Evolutionary conservation across 2,888 invertebrate genomes (phyloP).

Genomic region (Julus scanicus): DNA sequence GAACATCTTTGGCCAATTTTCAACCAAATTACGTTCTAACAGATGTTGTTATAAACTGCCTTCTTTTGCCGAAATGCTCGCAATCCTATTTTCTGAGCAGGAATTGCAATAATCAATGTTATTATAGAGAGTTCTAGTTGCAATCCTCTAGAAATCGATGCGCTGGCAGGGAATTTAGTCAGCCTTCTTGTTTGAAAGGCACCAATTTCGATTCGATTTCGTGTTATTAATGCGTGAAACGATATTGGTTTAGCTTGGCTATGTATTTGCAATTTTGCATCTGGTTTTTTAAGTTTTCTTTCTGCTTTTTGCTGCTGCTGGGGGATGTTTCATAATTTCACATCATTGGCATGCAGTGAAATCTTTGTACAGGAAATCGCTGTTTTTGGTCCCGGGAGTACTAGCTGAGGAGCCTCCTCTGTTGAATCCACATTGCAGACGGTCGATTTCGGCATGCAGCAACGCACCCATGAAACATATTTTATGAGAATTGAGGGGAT

Average conservation of each 20-base stretch:
- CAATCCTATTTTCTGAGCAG: not conserved
- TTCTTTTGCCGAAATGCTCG: not conserved
- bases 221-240: conserved; percentile 19
- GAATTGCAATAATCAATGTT: conserved; percentile 8
- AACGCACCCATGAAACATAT: not conserved
- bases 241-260: not conserved
- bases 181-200: not conserved
- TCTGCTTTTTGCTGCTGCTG: too few species aligned
- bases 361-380: not conserved
- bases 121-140: not conserved
- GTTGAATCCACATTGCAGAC: not conserved
- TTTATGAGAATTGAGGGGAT: not conserved
- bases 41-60: not conserved
- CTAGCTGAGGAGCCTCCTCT: too few species aligned
- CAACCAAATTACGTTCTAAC: too few species aligned
- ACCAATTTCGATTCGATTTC: conserved; percentile 8
- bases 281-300: not conserved
- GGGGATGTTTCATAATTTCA: conserved; percentile 18
- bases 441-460: conserved; percentile 20
- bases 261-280: not conserved
- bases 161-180: not conserved
- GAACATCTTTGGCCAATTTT: too few species aligned
- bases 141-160: not conserved
- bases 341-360: not conserved
- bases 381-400: not conserved